Conservation (phyloP, 2,113 vertebrate species). For the Pterocles gutturalis region DNA sequence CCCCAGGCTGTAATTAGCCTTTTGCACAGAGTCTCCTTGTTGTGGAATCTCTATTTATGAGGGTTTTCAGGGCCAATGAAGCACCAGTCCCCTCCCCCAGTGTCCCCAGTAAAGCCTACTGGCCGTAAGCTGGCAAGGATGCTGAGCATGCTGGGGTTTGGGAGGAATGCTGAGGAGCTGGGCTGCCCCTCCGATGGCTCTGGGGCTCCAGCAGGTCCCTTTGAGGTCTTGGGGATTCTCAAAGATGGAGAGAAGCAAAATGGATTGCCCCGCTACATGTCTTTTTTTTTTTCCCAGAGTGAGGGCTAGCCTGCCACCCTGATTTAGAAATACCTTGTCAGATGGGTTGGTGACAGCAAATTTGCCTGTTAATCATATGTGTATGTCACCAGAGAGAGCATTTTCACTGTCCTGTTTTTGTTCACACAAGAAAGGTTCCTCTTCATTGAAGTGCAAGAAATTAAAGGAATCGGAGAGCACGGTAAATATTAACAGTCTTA, state of each 20-base stretch:
- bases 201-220: background rate
- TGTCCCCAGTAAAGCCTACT: constrained; percentile 3
- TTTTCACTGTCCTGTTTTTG: background rate
- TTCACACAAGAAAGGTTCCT: background rate
- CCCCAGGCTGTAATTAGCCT: constrained; percentile 74
- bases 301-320: background rate
- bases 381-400: background rate
- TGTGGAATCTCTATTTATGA: constrained; percentile 71
- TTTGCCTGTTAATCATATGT: background rate
- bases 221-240: background rate
- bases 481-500: background rate
- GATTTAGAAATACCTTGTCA: background rate
- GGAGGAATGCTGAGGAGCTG: background rate
- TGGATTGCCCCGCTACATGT: accelerated
- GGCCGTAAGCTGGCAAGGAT: background rate
- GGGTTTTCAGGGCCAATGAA: constrained; percentile 44
- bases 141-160: background rate
- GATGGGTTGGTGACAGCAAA: background rate
- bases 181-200: background rate
- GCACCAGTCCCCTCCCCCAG: constrained; percentile 1
- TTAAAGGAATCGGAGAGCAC: background rate
- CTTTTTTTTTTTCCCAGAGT: background rate
- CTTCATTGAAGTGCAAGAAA: background rate
- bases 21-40: constrained; percentile 69
- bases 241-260: background rate